Evolutionary conservation across 2,888 invertebrate species (phyloP), one percentile per base, ranked within the genome.

Genomic region (Therioaphis trifolii): DNA sequence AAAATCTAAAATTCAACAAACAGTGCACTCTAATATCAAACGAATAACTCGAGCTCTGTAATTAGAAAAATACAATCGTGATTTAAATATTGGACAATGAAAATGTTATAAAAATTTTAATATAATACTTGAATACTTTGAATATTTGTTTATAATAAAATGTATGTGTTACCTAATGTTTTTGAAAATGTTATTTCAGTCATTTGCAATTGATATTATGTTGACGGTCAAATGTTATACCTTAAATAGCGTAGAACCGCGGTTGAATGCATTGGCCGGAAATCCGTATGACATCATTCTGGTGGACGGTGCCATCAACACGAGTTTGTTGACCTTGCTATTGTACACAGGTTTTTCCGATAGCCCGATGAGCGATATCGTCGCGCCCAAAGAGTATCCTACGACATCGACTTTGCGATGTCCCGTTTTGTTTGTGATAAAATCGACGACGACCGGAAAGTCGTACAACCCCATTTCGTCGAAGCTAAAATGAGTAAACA

Each of bases 281-380:
- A 69, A 74, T 14, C 84, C 69, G 15, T 72, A 29, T 43, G 84
- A 52, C 27, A 68, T 69, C 85, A 85, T 85, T 49, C 80, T 74
- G 21, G 79, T 69, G 5, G 85, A 76, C 9, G 85, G 85, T 11
- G 85, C 85, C 79, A 85, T 85, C 49, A 85, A 61, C n/a, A 85
- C 75, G 4, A 82, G 63, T 69, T 74, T 85, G 46, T 84, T 46
- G 46, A 85, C 43, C 49, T 85, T 85, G n/a, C 66, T 69, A 71
- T 85, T 85, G 63, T 84, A 85, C 49, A 74, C 68, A 12, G 85
- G 69, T 27, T 72, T 82, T 21, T 85, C 85, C 15, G 85, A 78
- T n/a, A 85, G 61, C 5, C 84, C 72, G 9, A 85, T 79, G 21
- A 85, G 35, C 5, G 80, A 46, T 18, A 84, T 75, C 12, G 84